A percentile compares a stretch with the other conserved stretches of the same genome.
Conservation (phyloP, 2,113 vertebrate species). For the Formicarius rufipectus region DNA sequence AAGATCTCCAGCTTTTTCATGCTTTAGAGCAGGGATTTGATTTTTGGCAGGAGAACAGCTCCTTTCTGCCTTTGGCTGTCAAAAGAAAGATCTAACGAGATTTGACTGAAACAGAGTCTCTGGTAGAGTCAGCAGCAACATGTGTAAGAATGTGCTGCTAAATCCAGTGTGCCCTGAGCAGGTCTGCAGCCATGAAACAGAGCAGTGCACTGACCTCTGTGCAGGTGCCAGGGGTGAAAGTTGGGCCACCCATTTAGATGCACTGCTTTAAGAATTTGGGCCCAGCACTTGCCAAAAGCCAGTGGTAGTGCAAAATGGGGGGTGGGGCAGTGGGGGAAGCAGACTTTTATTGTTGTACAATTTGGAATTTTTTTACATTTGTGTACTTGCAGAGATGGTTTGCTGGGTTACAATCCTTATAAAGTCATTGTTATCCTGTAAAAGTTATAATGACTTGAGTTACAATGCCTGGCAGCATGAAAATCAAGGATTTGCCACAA, state of each 20-base stretch:
- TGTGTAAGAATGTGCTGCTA: accelerated
- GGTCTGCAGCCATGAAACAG: not conserved
- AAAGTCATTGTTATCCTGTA: not conserved
- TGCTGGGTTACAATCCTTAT: not conserved
- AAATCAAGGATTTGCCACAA: not conserved
- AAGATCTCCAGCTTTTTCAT: not conserved
- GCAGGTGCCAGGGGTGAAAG: not conserved
- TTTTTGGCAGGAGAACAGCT: conserved; percentile 23
- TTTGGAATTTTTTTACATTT: not conserved
- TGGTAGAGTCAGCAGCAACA: not conserved
- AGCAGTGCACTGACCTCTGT: not conserved
- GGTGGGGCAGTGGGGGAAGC: accelerated
- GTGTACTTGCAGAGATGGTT: not conserved
- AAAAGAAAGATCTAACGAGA: not conserved
- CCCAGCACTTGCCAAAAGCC: not conserved
- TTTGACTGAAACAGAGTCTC: not conserved
- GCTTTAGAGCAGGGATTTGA: not conserved
- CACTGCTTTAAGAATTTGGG: not conserved
- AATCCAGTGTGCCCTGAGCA: not conserved
- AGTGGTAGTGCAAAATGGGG: not conserved
- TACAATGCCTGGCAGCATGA: not conserved
- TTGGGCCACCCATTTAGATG: not conserved
- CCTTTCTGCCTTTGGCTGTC: conserved; percentile 16
- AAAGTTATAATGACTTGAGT: not conserved
- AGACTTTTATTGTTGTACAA: not conserved